Evolutionary conservation across 1,140 invertebrate species (phyloP).

Genomic region (Orchestia grillus): DNA sequence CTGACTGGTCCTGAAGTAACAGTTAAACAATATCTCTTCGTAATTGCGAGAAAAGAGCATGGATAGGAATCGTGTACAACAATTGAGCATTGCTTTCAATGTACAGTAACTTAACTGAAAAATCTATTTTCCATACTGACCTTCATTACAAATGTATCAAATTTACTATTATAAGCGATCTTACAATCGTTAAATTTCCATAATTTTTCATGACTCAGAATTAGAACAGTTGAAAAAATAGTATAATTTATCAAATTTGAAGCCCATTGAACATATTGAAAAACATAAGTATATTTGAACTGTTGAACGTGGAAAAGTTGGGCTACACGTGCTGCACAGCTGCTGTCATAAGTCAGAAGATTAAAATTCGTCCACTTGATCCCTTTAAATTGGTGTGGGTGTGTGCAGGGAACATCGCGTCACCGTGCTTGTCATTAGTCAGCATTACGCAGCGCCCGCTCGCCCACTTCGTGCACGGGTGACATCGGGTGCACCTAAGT

Average conservation of each 20-base stretch:
- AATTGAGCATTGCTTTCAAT: too few species aligned
- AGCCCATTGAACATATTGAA: background rate
- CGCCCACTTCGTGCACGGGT: background rate
- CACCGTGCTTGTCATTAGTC: conserved; percentile 10
- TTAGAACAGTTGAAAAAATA: background rate
- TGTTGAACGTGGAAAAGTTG: background rate
- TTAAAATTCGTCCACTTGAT: conserved; percentile 46
- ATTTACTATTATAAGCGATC: background rate
- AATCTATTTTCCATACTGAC: background rate
- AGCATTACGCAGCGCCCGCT: conserved; percentile 16
- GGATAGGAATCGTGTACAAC: background rate
- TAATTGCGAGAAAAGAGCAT: background rate
- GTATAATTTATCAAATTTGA: background rate
- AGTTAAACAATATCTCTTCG: background rate
- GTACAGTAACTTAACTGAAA: too few species aligned
- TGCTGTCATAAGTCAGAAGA: conserved; percentile 13
- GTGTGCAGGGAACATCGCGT: background rate
- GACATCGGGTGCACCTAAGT: too few species aligned
- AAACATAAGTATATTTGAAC: background rate
- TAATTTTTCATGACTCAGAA: background rate
- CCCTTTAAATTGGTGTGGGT: conserved; percentile 25
- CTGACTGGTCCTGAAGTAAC: too few species aligned
- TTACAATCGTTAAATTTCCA: background rate
- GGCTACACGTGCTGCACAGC: background rate
- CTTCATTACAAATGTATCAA: background rate